Conservation (phyloP, 1,140 invertebrate species). For the Bombus pascuorum region DNA sequence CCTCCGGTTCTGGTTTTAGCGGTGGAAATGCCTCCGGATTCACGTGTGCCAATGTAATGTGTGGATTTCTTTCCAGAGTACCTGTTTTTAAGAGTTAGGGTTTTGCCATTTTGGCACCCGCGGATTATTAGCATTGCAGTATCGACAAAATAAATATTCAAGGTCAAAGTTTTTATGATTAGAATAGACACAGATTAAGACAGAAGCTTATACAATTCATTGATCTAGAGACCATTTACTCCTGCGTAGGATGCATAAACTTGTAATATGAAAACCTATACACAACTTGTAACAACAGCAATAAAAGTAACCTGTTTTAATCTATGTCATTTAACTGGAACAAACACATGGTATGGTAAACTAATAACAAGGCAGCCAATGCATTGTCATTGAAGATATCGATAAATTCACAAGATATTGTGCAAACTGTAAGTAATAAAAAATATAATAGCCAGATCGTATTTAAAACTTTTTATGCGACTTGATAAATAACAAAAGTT, state of each 20-base stretch:
- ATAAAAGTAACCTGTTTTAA: conserved; percentile 44
- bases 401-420: neutral
- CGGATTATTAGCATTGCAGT: conserved; percentile 56
- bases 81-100: conserved; percentile 79
- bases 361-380: neutral
- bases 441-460: too few relatives aligned
- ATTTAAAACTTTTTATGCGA: neutral
- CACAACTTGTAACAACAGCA: neutral
- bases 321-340: conserved; percentile 44
- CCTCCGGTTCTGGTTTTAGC: conserved; percentile 78
- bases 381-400: neutral
- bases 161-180: conserved; percentile 39
- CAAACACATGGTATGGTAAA: conserved; percentile 15
- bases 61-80: conserved; percentile 95
- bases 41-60: conserved; percentile 96
- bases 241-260: conserved; percentile 24
- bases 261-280: conserved; percentile 25
- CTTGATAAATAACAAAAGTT: neutral
- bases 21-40: conserved; percentile 93
- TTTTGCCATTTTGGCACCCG: conserved; percentile 67
- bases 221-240: conserved; percentile 28
- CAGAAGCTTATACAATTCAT: conserved; percentile 17
- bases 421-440: neutral
- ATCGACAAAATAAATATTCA: conserved; percentile 33
- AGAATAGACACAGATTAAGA: conserved; percentile 50